phyloP scores from a whole-genome alignment of 2,113 vertebrate species.

The Bothrops jararaca region DNA sequence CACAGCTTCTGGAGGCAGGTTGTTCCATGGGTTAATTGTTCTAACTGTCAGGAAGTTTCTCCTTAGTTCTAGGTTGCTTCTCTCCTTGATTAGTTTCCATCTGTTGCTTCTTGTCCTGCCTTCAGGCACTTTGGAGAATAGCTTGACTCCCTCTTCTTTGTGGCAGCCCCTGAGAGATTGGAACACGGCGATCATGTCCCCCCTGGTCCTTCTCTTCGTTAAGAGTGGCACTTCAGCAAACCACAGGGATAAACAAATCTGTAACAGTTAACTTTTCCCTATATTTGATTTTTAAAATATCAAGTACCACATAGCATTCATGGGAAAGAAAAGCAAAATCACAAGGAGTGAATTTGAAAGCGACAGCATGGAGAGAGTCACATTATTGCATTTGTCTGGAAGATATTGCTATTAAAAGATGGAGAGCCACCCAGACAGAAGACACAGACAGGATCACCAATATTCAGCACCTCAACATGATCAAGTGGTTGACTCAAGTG shows the following conservation, averaged over 20 bases:
- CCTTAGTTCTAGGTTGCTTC: too few species aligned
- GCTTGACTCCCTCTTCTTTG: too few species aligned
- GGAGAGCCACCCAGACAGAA: not conserved
- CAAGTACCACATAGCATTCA: not conserved
- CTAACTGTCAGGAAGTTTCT: too few species aligned
- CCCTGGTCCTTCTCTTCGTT: too few species aligned
- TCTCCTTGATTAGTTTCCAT: too few species aligned
- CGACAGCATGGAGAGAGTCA: not conserved
- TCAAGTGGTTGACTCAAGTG: not conserved
- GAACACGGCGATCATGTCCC: too few species aligned
- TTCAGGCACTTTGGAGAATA: too few species aligned
- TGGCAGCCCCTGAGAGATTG: too few species aligned
- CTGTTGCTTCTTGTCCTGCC: too few species aligned
- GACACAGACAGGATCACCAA: not conserved
- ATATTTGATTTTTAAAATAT: not conserved
- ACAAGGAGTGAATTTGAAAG: not conserved
- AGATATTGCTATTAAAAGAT: not conserved
- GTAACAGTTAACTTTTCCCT: not conserved
- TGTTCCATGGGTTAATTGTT: too few species aligned
- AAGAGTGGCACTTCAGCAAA: not conserved
- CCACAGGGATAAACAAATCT: not conserved
- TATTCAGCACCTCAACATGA: not conserved
- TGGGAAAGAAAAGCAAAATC: not conserved
- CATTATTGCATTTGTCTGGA: not conserved
- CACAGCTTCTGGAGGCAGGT: too few species aligned